Percentiles rank a stretch among this genome's conserved stretches.
Conservation (phyloP, 2,113 vertebrate genomes). For the Corythoichthys intestinalis region DNA sequence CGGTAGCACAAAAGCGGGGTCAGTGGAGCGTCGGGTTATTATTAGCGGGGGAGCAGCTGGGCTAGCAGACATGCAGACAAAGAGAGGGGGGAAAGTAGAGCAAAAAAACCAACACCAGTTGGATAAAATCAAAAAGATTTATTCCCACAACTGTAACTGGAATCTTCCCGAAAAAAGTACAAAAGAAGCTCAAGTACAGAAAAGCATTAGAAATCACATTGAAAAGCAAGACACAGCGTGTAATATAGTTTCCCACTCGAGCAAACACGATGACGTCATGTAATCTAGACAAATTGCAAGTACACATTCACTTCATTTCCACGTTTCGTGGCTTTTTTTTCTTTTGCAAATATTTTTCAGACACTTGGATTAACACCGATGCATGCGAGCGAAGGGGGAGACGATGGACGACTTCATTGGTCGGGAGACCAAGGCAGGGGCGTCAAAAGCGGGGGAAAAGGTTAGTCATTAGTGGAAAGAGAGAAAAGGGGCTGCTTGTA, state of each 20-base stretch:
- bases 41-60: slow-evolving; percentile 48
- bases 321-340: slow-evolving; percentile 10
- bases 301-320: slow-evolving; percentile 60
- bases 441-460: slow-evolving; percentile 44
- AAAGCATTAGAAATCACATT: slow-evolving; percentile 87
- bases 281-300: slow-evolving; percentile 64
- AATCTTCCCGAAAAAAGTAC: slow-evolving; percentile 80
- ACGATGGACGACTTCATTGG: slow-evolving; percentile 60
- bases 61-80: slow-evolving; percentile 51
- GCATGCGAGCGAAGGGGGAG: slow-evolving; percentile 81
- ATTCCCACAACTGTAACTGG: slow-evolving; percentile 81
- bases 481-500: slow-evolving; percentile 51
- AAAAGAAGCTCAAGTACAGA: slow-evolving; percentile 81
- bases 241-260: slow-evolving; percentile 62
- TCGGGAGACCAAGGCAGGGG: slow-evolving; percentile 62
- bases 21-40: slow-evolving; percentile 55
- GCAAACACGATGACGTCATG: slow-evolving; percentile 66
- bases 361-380: slow-evolving; percentile 81
- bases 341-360: slow-evolving; percentile 56
- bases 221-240: slow-evolving; percentile 71
- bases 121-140: slow-evolving; percentile 78
- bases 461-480: slow-evolving; percentile 56
- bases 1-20: slow-evolving; percentile 52
- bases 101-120: slow-evolving; percentile 64
- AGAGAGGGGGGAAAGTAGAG: slow-evolving; percentile 39